Base-by-base conservation (phyloP, 2,113 vertebrate genomes). In the Sylvia atricapilla region DNA sequence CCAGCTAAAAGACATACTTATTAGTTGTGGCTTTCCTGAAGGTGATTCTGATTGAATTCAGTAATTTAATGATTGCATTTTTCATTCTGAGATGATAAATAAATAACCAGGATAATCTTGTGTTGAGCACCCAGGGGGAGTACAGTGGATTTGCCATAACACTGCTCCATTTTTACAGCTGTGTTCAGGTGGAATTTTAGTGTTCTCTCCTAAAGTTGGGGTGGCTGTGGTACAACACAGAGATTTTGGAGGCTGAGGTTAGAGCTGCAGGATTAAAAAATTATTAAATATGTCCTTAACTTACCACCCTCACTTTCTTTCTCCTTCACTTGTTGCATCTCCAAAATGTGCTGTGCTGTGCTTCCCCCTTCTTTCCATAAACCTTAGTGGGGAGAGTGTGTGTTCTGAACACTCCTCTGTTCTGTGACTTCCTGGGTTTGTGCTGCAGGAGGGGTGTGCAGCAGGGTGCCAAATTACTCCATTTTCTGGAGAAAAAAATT, bases 1-100 rank as follows among this genome's bases (percentile, higher is more conserved):
- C 63, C 99, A 99, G 94, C 98, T 99, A 84, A 99, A 99, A 97
- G 99, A 99, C 7, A 99, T 99, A 93, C 97, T 99, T 46, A 97
- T 98, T 67, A 99, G 98, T 94, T 96, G 98, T 55, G 99, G 99
- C 47, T 99, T 99, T 91, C 99, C 99, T 83, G 99, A 99, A 99
- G 99, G 99, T 99, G 89, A 94, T 66, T 77, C 20, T 66, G 9
- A 60, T 46, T 30, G 35, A 67, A 33, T 22, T 24, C 35, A 58
- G 17, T 77, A 21, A 56, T 75, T 69, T 58, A 60, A 44, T 30
- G 12, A 33, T 39, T 35, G 39, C 15, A 11, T 66, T 52, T 85
- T 63, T 30, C 7, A 41, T 92, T 90, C 25, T 44, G 52, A 68
- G 53, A 31, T 77, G 39, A 77, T 72, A 52, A 86, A 47, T 44